phyloP scores from a whole-genome alignment of 2,797 vertebrate species.

The Acipenser oxyrinchus region DNA sequence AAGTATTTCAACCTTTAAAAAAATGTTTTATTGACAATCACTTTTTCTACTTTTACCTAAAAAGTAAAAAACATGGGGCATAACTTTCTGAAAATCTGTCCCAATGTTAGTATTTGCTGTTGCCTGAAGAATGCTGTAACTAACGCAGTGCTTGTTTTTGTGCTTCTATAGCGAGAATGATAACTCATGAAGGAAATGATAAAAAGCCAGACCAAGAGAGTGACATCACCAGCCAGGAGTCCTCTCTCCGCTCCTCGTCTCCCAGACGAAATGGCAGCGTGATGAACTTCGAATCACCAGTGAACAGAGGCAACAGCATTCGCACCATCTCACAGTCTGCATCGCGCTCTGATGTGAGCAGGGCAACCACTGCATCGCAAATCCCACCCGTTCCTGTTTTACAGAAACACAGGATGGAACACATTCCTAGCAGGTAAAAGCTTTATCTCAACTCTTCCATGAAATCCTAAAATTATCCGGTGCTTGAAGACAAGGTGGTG shows the following conservation, averaged over 20 bases:
- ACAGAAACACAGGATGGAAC: constrained; percentile 54
- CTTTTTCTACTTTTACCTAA: no score
- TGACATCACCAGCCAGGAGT: constrained; percentile 62
- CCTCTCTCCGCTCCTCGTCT: constrained; percentile 51
- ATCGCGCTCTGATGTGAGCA: constrained; percentile 46
- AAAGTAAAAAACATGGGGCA: not conserved
- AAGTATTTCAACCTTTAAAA: constrained; percentile 23
- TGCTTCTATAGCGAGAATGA: constrained; percentile 61
- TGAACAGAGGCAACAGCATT: constrained; percentile 58
- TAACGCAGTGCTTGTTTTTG: not conserved
- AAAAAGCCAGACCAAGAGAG: constrained; percentile 64
- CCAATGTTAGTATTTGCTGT: no score
- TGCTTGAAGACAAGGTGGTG: no score
- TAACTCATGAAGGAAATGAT: constrained; percentile 61
- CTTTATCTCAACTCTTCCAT: constrained; percentile 7
- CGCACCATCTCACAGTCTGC: constrained; percentile 67
- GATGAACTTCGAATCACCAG: constrained; percentile 60
- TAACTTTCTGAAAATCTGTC: not conserved
- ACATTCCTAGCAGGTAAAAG: constrained; percentile 57
- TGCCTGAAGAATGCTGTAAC: not conserved
- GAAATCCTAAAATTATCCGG: constrained; percentile 1
- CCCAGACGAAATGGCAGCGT: constrained; percentile 64
- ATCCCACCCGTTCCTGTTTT: constrained; percentile 48
- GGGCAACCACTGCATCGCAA: constrained; percentile 33
- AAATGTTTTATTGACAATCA: no score